Evolutionary conservation across 1,140 invertebrate species (phyloP), one percentile per base, ranked within the genome.

Genomic region (Drosophila sproati): DNA sequence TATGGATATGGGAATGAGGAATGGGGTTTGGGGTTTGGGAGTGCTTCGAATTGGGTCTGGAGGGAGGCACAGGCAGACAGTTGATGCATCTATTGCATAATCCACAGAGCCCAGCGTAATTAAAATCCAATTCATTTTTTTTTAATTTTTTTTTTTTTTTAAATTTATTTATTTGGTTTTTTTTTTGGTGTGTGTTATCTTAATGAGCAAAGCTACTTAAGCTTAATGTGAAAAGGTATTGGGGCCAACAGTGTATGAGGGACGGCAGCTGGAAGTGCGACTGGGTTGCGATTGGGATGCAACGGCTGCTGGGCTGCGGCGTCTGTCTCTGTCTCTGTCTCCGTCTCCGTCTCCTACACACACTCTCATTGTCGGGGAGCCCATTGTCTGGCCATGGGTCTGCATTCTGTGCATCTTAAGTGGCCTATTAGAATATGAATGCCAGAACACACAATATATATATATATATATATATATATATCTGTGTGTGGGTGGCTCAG

Each of bases 361-460:
- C 39, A n/a, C 20, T 31, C 59, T 43, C 56, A 56, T 71, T 71
- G 69, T 72, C 62, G 66, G 60, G 62, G 66, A 51, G 61, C 39
- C 45, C 60, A 74, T 61, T 74, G 64, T 62, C 69, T 78, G 78
- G 54, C 12, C 55, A 52, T 43, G 39, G 39, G 34, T 73, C 70
- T 81, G 60, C 62, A 61, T 47, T 60, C 48, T 63, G 35, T 74
- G 80, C 79, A 82, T 82, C 70, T 82, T 75, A 82, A 82, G 80
- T 82, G 79, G 79, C 66, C 79, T 69, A 82, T 82, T 82, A 82
- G 79, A 82, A 82, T 82, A 82, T 82, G 79, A 82, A 82, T 82
- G 73, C 61, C 47, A 5, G 12, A 41, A 39, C 62, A 48, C 43
- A 54, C 47, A 55, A 54, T 54, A 55, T 54, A 60, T 43, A 48